These are phyloP conservation scores for Pitangus sulphuratus DNA, from an alignment of 2,797 vertebrate species.

Conservation along the genomic window DNA sequence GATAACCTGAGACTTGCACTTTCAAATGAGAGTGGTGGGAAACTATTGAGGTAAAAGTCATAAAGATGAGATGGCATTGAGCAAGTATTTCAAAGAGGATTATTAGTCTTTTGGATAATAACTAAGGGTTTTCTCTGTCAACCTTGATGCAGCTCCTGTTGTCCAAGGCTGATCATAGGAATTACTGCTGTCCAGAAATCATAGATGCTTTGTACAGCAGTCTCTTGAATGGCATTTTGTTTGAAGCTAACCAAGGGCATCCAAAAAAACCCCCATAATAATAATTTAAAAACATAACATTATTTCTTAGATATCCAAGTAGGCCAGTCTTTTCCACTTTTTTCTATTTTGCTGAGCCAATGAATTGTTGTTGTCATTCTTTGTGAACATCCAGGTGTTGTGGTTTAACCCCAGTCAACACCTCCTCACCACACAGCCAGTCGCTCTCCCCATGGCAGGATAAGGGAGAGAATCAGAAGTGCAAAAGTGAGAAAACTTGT, in stretches of 20 bases:
- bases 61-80: neutral
- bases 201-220: neutral
- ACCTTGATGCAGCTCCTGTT: neutral
- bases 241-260: neutral
- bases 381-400: neutral
- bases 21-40: neutral
- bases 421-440: neutral
- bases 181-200: neutral
- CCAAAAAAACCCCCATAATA: neutral
- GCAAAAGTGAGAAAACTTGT: neutral
- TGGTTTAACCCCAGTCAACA: neutral
- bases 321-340: neutral
- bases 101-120: neutral
- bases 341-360: neutral
- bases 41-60: neutral
- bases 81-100: neutral
- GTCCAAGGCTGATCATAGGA: neutral
- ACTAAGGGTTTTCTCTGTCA: neutral
- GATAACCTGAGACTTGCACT: neutral
- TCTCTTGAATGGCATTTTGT: neutral
- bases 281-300: neutral
- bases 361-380: neutral
- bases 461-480: neutral
- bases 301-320: neutral
- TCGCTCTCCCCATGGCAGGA: neutral